Conservation (phyloP, 2,113 vertebrate species). For the Parus major region DNA sequence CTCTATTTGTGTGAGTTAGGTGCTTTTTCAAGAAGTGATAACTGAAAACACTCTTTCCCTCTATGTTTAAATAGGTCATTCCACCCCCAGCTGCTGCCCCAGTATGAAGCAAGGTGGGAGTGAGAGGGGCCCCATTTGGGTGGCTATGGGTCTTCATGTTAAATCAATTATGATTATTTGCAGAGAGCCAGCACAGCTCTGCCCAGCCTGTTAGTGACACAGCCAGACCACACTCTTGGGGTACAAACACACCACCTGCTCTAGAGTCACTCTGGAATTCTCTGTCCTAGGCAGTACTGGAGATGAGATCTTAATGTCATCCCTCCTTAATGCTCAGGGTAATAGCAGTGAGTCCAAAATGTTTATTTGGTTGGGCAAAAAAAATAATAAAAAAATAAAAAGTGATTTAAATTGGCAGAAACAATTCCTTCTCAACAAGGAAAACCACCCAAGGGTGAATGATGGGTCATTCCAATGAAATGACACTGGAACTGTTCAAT, state of each 20-base stretch:
- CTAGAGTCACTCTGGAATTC: background rate
- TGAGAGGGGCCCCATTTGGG: background rate
- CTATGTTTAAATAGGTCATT: background rate
- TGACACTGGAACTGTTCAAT: background rate
- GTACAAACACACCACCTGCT: background rate
- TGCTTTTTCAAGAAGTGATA: background rate
- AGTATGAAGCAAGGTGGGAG: background rate
- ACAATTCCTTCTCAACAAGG: background rate
- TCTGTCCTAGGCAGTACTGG: background rate
- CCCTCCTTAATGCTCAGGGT: background rate
- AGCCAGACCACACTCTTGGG: rapidly evolving
- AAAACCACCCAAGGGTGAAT: background rate
- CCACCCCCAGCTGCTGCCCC: background rate
- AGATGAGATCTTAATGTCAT: background rate
- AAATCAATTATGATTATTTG: background rate
- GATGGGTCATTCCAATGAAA: background rate
- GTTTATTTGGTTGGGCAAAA: background rate
- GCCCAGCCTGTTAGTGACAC: background rate
- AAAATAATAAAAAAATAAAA: background rate
- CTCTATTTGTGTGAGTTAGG: background rate
- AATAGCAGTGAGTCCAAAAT: background rate
- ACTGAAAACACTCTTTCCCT: background rate
- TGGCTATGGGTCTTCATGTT: background rate
- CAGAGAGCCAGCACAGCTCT: background rate
- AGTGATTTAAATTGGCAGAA: background rate